Base-by-base conservation (phyloP, 2,888 invertebrate genomes). In the Temnothorax ravouxi region DNA sequence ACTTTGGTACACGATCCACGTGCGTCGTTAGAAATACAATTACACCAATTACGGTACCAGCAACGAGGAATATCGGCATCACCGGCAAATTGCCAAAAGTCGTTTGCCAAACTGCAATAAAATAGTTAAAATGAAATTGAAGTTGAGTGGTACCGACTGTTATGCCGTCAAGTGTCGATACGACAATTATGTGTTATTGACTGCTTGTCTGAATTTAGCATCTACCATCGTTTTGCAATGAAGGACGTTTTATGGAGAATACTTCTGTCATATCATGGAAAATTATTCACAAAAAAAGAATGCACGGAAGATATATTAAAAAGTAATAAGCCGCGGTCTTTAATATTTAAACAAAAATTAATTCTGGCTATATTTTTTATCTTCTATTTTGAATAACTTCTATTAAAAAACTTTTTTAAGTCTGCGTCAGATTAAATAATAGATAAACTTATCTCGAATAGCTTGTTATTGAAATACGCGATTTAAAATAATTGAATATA, bases 11-110 rank as follows among this genome's bases (percentile, higher is more conserved):
- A 76, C 83, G 86, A 75, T 93, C 87, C 69, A 79, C 83, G 34
- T 87, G 79, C 18, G 94, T 94, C 76, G 83, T 88, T 54, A 90
- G 56, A 86, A 94, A 94, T 77, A 93, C 89, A 84, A 88, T 76
- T 52, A 89, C 44, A 41, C 91, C 92, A 75, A 91, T 81, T 75
- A 86, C 44, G 8, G 85, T 79, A 72, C 92, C 90, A 54, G 89
- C 62, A 79, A 87, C 72, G 64, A 91, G 85, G 85, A 90, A 87
- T 81, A 93, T 56, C 25, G 77, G 84, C 59, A 90, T 52, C 44
- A 94, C 38, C 59, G 94, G 92, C 75, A 94, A 52, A 3, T 91
- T 85, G 86, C 92, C 93, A 83, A 94, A 13, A 56, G 67, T 87
- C 41, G 72, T 50, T 15, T 67, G 50, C 92, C 92, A 93, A 50